Base-by-base conservation (phyloP, 2,797 vertebrate species). In the Neoniphon sammara region DNA sequence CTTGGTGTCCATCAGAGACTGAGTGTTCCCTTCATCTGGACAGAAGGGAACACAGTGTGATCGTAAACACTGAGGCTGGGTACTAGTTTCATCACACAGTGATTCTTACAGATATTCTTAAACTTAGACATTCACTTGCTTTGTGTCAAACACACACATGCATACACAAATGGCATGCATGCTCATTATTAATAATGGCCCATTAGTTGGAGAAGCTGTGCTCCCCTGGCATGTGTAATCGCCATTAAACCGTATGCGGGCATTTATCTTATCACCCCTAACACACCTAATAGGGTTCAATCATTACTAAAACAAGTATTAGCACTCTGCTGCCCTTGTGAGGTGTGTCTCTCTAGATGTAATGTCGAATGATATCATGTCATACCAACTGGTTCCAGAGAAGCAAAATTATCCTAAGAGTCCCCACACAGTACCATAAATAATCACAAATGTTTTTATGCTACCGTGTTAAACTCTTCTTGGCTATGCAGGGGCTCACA, bases 1-100 rank as follows among this genome's bases (percentile, higher is more conserved):
- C 87, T 97, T 98, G 73, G 94, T 92, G 86, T 96, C 95, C 85
- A 95, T 89, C 42, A 97, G 91, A 42, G 94, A 89, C 54, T 95
- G 94, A 81, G 95, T 94, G 91, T 97, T 94, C 64, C 95, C 89
- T 64, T 97, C 97, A 96, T 96, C 98, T 99, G 92, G 84, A 67
- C 70, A 17, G 2, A 62, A 36, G 15, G 60, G 71, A 83, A 59
- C n/a, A 68, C 15, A 27, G 80, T 80, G 88, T 86, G 67, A 72
- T 65, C 82, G 87, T 69, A 49, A 81, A 59, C 42, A 63, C 47
- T 30, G 36, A 64, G 55, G 59, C 25, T 66, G 36, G 5, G 4
- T 14, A 42, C 18, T 12, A 52, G 34, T 53, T 25, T 25, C 47
- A 64, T 34, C 47, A 50, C 47, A 15, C 49, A 47, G 46, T n/a